Evolutionary conservation across 2,113 vertebrate species (phyloP), one percentile per base, ranked within the genome.

Genomic region (Centropristis striata): DNA sequence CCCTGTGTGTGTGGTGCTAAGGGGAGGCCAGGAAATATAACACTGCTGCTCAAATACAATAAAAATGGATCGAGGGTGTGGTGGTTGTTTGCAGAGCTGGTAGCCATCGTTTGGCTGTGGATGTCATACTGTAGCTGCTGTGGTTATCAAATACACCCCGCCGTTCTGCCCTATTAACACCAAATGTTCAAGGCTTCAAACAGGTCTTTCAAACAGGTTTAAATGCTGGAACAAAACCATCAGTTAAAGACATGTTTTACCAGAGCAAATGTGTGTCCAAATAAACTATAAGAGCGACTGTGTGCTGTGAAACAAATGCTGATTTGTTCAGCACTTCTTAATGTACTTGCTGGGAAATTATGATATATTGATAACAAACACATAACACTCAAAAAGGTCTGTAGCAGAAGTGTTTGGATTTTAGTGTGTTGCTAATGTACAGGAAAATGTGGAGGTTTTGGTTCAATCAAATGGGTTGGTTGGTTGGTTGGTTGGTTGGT

Each of bases 1-100:
- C 96, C 96, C 96, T 97, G 97, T 97, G 97, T 97, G 97, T 98
- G 97, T 96, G 97, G 97, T 96, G 97, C 96, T 97, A 97, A 97
- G 95, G 96, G 97, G 97, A 97, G 97, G 96, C 91, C 96, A 97
- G 97, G 97, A 98, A 98, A 97, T 97, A 97, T 96, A 96, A 96
- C 96, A 95, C 96, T 96, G 97, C 95, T 96, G 97, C 96, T 96
- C 95, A 96, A 97, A 98, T 97, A 97, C 97, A 96, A 97, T 97
- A 97, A 98, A 98, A 98, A 98, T 97, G 96, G 97, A 98, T 97
- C 95, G 96, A 96, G 96, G 93, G 96, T 97, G 96, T 96, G 92
- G 96, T 92, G 97, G 97, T 96, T 96, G 95, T 96, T 94, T 96
- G 96, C 95, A 94, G 91, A 96, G 95, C 96, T 96, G 96, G 96